Evolutionary conservation across 2,113 vertebrate genomes (phyloP).

Genomic region (Aspidoscelis tigris): DNA sequence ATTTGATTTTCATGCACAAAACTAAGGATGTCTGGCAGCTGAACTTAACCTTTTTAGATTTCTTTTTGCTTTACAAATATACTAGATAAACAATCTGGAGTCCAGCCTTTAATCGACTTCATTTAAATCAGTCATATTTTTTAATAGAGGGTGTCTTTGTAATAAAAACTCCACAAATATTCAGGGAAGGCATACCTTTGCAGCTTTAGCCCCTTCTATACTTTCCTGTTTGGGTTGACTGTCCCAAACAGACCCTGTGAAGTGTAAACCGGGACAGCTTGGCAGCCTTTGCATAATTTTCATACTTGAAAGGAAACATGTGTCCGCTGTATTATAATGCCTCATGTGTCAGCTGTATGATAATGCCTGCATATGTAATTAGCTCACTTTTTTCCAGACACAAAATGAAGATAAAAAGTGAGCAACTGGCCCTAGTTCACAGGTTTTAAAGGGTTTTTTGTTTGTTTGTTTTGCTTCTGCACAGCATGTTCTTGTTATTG

Average conservation of each 20-base stretch:
- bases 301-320: constrained; percentile 34
- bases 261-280: constrained; percentile 65
- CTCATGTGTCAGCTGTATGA: constrained; percentile 53
- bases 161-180: accelerated
- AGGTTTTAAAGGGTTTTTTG: not conserved
- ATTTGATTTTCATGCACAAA: not conserved
- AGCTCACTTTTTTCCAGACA: constrained; percentile 35
- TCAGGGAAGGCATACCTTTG: not conserved
- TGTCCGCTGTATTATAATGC: constrained; percentile 48
- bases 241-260: not conserved
- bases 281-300: constrained; percentile 61
- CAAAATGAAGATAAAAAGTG: constrained; percentile 59
- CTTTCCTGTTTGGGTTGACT: accelerated
- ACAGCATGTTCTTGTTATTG: constrained; percentile 39
- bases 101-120: not conserved
- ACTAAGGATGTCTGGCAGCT: not conserved
- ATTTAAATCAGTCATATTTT: not conserved
- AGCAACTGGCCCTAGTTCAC: constrained; percentile 43
- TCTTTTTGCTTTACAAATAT: not conserved
- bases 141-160: not conserved
- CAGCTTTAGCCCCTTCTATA: not conserved
- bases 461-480: not conserved
- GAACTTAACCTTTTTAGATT: not conserved
- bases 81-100: not conserved
- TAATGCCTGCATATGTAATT: constrained; percentile 56